Percentiles rank a stretch among this genome's conserved stretches.
phyloP scores from a whole-genome alignment of 1,140 invertebrate genomes.

The Hetaerina americana region DNA sequence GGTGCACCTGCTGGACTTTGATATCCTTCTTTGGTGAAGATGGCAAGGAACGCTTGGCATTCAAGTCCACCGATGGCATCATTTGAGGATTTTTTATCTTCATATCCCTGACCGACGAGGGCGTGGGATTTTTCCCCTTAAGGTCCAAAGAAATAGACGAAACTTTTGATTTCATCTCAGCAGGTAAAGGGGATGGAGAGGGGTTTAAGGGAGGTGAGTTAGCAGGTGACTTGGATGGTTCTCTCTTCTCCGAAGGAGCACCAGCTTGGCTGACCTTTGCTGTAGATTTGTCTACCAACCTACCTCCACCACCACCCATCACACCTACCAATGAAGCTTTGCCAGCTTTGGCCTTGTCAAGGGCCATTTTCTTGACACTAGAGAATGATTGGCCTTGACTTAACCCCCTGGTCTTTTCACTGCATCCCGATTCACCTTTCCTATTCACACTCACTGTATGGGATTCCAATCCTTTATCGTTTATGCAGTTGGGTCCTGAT shows the following conservation, averaged over 20 bases:
- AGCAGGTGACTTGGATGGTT: not conserved
- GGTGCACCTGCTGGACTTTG: not conserved
- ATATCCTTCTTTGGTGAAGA: not conserved
- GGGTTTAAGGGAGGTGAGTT: not conserved
- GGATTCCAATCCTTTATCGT: not conserved
- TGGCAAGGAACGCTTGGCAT: not conserved
- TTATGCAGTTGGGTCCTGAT: not conserved
- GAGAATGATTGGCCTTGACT: not conserved
- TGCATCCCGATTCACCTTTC: not conserved
- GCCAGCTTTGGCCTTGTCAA: not conserved
- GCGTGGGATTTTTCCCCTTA: not conserved
- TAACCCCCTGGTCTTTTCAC: not conserved
- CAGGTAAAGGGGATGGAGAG: not conserved
- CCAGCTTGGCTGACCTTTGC: not conserved
- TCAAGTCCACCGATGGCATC: not conserved
- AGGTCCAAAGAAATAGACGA: not conserved
- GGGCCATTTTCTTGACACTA: not conserved
- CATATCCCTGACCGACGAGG: not conserved
- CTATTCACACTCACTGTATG: not conserved
- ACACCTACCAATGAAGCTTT: not conserved
- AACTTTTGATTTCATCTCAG: not conserved
- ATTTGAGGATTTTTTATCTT: not conserved
- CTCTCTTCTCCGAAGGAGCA: not conserved
- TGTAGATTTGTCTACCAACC: not conserved
- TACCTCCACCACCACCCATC: not conserved